These are phyloP conservation scores for Drosophila lacicola DNA, from an alignment of 2,888 invertebrate genomes.

Conservation along the genomic window DNA sequence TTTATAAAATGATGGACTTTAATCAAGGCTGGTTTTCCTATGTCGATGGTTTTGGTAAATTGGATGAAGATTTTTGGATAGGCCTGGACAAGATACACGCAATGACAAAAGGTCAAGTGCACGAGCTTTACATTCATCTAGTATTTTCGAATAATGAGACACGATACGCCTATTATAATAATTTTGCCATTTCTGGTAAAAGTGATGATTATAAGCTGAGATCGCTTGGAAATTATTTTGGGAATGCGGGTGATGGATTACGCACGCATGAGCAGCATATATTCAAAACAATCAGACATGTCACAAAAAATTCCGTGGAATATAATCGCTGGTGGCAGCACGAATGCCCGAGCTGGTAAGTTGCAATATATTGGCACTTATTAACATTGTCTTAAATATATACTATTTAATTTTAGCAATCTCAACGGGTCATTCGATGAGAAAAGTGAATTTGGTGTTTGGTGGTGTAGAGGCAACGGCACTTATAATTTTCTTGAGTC, in stretches of 20 bases:
- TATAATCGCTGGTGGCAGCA: conserved; percentile 47
- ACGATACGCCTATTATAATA: conserved; percentile 36
- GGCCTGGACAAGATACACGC: conserved; percentile 39
- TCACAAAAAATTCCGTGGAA: conserved; percentile 1
- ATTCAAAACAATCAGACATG: conserved; percentile 25
- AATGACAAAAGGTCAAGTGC: conserved; percentile 25
- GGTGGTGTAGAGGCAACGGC: conserved; percentile 34
- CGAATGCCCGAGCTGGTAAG: conserved; percentile 32
- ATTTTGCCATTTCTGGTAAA: conserved; percentile 35
- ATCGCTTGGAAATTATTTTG: conserved; percentile 29
- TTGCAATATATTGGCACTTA: not conserved
- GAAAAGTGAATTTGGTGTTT: conserved; percentile 35
- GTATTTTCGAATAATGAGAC: conserved; percentile 31
- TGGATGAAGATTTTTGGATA: conserved; percentile 36
- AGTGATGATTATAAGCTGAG: conserved; percentile 31
- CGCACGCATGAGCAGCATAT: conserved; percentile 30
- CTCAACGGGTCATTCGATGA: conserved; percentile 34
- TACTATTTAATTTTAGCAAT: conserved; percentile 14
- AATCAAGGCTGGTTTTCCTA: conserved; percentile 37
- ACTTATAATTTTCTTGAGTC: conserved; percentile 27
- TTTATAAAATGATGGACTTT: conserved; percentile 6
- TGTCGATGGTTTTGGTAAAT: conserved; percentile 34
- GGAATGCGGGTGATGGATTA: conserved; percentile 37
- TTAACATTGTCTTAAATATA: too few relatives aligned
- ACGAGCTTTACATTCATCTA: conserved; percentile 40